Evolutionary conservation across 2,888 invertebrate genomes (phyloP), one percentile per base, ranked within the genome.

Genomic region (Trissonchulus sp.): DNA sequence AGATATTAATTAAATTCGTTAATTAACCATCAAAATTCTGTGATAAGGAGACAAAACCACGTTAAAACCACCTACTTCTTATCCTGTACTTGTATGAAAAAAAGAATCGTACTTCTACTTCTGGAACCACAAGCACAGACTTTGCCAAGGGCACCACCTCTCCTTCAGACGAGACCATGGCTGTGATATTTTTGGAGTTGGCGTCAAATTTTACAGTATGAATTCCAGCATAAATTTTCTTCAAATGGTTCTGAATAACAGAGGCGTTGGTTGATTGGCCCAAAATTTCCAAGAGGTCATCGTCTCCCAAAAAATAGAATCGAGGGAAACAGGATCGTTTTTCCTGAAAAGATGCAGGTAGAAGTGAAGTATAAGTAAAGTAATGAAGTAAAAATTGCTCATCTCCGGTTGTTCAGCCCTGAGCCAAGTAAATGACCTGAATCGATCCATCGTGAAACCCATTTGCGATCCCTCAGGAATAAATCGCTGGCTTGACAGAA

Each of bases 291-390:
- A 99, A 87, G 74, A 99, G 88, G 86, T 99, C 99, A 83, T 99
- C 99, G 84, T 99, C 98, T 77, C 96, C 96, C 78, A 99, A 88
- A 85, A 99, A 99, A 84, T 97, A 94, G 81, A 99, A 92, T 76
- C 99, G 88, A 3, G 99, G 96, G 86, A 99, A 99, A 72, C 90
- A 89, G 0, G 92, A 90, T 63, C 99, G 89, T 86, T 98, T 99
- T 80, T 94, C 93, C 93, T 95, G 85, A 68, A 81, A 77, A 68
- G 63, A 60, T 23, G n/a, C n/a, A n/a, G n/a, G n/a, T n/a, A n/a
- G n/a, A n/a, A n/a, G n/a, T n/a, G n/a, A n/a, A n/a, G n/a, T n/a
- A n/a, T n/a, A n/a, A n/a, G n/a, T n/a, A n/a, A n/a, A n/a, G n/a
- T n/a, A n/a, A n/a, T n/a, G n/a, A n/a, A n/a, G n/a, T n/a, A n/a